Evolutionary conservation across 2,888 invertebrate species (phyloP), one percentile per base, ranked within the genome.

Genomic region (Leucophora obtusa): DNA sequence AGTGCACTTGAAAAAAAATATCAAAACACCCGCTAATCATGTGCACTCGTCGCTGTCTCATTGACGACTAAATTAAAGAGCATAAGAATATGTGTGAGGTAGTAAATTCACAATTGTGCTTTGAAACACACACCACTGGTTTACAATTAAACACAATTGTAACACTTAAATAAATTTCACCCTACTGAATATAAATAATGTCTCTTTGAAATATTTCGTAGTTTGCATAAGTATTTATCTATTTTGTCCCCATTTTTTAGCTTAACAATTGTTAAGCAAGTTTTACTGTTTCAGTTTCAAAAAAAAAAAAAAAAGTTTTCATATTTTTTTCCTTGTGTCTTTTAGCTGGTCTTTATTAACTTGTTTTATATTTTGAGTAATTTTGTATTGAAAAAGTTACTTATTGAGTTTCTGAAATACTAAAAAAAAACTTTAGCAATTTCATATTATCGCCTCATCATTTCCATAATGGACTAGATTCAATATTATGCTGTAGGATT

Each of bases 391-490:
- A 60, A 70, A 66, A 75, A 75, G 65, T 66, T 58, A 38, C 60
- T 62, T 73, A 69, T 70, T 21, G 50, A 72, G 59, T 68, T 79
- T 70, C 18, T 21, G 69, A 83, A 82, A 78, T 65, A 68, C 76
- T 77, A 54, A 62, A 56, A 43, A 28, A 18, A 11, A 21, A 72
- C 80, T 87, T 87, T 87, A 70, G 85, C 85, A 85, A 86, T 87
- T 86, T 84, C 84, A 84, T 85, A 86, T 87, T 87, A 87, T 87
- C 87, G 86, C 84, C 86, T 87, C 86, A 88, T 88, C 87, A 88
- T 87, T 84, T 85, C 81, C 79, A 85, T 86, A 85, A 86, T 86
- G 84, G 84, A 79, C 72, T 78, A 77, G 79, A 74, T 83, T 86
- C 83, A 14, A 21, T 53, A 18, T 21, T 11, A 6, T 28, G 17